These are phyloP conservation scores for Alligator mississippiensis DNA, from an alignment of 2,113 vertebrate species.

Conservation along the genomic window DNA sequence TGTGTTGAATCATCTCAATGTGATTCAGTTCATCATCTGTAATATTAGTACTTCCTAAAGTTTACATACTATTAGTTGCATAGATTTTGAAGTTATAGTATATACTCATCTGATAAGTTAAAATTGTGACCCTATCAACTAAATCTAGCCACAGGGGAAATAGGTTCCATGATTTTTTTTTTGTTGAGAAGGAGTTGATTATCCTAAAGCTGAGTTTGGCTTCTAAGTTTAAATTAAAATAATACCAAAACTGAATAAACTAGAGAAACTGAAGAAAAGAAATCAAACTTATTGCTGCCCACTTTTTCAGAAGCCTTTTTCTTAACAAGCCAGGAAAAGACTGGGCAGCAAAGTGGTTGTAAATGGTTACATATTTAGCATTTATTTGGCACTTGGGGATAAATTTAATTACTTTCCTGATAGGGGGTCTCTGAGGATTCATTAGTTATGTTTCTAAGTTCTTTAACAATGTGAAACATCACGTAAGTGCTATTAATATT, in stretches of 20 bases:
- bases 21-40: neutral
- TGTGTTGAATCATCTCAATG: neutral
- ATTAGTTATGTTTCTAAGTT: neutral
- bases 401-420: neutral
- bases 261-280: neutral
- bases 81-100: neutral
- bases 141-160: neutral
- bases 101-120: neutral
- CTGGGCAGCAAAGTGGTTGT: neutral
- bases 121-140: neutral
- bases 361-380: neutral
- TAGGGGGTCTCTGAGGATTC: neutral
- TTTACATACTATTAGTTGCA: neutral
- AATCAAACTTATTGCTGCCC: neutral
- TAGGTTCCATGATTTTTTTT: too few relatives aligned
- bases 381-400: neutral
- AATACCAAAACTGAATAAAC: neutral
- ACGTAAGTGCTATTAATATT: neutral
- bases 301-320: neutral
- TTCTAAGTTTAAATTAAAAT: neutral
- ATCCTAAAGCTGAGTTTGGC: neutral
- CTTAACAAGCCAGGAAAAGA: neutral
- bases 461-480: neutral
- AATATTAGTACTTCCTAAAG: neutral
- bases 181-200: neutral